Base-by-base conservation (phyloP, 2,797 vertebrate genomes). In the Chelon auratus region DNA sequence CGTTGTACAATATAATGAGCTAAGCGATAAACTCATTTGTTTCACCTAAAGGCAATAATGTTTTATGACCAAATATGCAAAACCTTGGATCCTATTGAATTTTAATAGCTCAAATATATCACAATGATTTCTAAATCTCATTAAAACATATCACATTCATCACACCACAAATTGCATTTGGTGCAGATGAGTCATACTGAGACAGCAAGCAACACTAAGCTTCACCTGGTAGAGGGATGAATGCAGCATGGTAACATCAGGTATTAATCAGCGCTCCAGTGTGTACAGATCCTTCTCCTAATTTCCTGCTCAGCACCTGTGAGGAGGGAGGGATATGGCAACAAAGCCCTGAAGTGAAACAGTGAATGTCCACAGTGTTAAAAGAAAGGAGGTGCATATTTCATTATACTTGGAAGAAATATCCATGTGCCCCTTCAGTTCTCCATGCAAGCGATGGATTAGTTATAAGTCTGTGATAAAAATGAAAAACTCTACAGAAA, bases 271-370 rank as follows among this genome's bases (percentile, higher is more conserved):
- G 47, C 10, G 39, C 67, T 73, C 69, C 45, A 10, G 14, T 64
- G 53, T 70, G 61, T 62, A 72, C 72, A 63, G 68, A 87, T 76
- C 63, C 74, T 26, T 77, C 59, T 37, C 61, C 77, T 77, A 68
- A 87, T 88, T 90, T 89, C 84, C 81, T 88, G 81, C 77, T 75
- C 69, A 40, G 62, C 79, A 69, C 79, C 75, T 55, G 62, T 74
- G 65, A 66, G 67, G 59, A 60, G 65, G 39, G 39, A 66, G 9
- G 62, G 54, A 65, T 36, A 56, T 8, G 22, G 24, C 59, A 62
- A 80, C 57, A 80, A 82, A 75, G 43, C 33, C 56, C 64, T 48
- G 7, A 54, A 58, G 69, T 39, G 55, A 71, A 77, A 71, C 62
- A 33, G 48, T 67, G 57, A 64, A 58, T 51, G 48, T 50, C 59